Evolutionary conservation across 2,888 invertebrate species (phyloP).

Genomic region (Bellardia bayeri): DNA sequence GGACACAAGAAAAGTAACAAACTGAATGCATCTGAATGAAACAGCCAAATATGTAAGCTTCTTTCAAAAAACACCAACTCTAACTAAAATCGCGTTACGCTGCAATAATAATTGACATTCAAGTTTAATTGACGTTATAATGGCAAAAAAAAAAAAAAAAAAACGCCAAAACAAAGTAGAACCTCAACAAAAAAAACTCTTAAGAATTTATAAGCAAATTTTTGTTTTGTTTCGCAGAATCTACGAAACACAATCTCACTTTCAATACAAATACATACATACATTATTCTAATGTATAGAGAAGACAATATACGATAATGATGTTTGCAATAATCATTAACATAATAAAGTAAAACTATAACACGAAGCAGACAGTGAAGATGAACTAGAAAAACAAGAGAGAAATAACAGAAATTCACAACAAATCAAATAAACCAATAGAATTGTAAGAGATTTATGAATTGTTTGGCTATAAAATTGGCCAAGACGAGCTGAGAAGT

Average conservation of each 20-base stretch:
- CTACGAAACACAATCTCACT: neutral
- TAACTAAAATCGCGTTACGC: neutral
- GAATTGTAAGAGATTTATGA: constrained; percentile 55
- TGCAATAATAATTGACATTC: constrained; percentile 45
- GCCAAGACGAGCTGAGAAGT: constrained; percentile 26
- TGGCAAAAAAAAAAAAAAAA: neutral
- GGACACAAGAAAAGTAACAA: too few relatives aligned
- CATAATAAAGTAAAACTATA: neutral
- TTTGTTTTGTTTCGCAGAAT: constrained; percentile 14
- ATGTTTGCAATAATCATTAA: constrained; percentile 20
- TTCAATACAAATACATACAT: constrained; percentile 14
- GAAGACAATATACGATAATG: constrained; percentile 25
- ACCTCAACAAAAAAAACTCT: constrained; percentile 29
- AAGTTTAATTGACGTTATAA: constrained; percentile 59
- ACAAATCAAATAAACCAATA: constrained; percentile 7
- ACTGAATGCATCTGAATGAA: too few relatives aligned
- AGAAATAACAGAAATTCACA: constrained; percentile 29
- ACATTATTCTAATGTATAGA: constrained; percentile 29
- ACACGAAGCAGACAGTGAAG: neutral
- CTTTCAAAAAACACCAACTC: neutral
- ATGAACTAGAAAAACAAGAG: constrained; percentile 26
- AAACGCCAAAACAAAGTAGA: constrained; percentile 34
- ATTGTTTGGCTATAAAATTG: constrained; percentile 68
- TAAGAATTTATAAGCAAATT: constrained; percentile 24
- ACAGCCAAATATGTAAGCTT: neutral